phyloP scores from a whole-genome alignment of 2,113 vertebrate genomes.

The Cynoglossus semilaevis region DNA sequence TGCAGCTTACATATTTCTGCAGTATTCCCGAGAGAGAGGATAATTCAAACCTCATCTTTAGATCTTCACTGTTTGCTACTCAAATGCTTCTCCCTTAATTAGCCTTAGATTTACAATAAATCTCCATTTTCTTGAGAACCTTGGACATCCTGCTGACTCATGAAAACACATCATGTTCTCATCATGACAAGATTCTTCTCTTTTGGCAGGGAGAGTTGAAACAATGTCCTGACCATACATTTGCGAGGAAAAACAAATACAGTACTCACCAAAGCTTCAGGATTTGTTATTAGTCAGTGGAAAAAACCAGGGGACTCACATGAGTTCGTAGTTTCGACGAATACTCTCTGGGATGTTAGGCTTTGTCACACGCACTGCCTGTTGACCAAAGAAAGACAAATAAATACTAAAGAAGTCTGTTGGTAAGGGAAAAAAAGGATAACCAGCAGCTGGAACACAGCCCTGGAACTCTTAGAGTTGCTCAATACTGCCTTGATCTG shows the following conservation, averaged over 20 bases:
- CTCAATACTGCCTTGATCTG: neutral
- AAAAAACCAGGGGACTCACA: conserved; percentile 79
- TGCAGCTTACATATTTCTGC: too few relatives aligned
- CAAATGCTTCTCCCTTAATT: neutral
- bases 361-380: conserved; percentile 97
- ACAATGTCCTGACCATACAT: neutral
- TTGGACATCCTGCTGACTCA: neutral
- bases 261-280: neutral
- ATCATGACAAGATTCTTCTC: neutral
- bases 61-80: too few relatives aligned
- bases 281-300: neutral
- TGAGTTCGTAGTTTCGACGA: conserved; percentile 95
- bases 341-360: conserved; percentile 96
- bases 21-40: too few relatives aligned
- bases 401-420: neutral
- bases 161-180: neutral
- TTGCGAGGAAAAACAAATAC: neutral
- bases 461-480: accelerated
- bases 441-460: neutral
- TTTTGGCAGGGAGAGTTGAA: neutral
- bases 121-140: neutral
- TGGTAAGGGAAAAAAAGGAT: too few relatives aligned
- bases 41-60: too few relatives aligned
- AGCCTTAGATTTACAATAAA: neutral
- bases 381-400: neutral